Evolutionary conservation across 2,888 invertebrate species (phyloP), one percentile per base, ranked within the genome.

Genomic region (Yponomeuta sedellus): DNA sequence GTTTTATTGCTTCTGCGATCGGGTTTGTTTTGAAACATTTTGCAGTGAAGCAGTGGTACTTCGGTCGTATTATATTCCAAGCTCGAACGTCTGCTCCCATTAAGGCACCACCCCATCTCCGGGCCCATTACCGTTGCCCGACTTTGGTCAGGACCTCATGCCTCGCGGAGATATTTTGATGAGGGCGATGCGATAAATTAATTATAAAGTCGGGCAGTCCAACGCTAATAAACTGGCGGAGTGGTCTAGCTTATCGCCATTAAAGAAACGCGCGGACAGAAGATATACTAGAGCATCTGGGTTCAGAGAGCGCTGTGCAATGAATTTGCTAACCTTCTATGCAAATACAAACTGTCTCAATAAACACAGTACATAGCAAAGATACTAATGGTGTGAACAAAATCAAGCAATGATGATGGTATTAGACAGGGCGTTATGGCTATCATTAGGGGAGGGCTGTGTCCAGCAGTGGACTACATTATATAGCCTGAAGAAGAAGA

Each of bases 141-240:
- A 69, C 69, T 78, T 82, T 79, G 81, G 82, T 76, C 74, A 75
- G 79, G 76, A 79, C 83, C 76, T 83, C 82, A 82, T 81, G 80
- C 81, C 81, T 80, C 71, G 71, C 72, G 72, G 74, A 85, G 78
- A 85, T 84, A 86, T 85, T 86, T 85, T 85, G 85, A 87, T 86
- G 85, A 82, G 82, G 77, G 77, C 68, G 44, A 39, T 77, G 74
- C 76, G 82, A 86, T 86, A 85, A 85, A 86, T 86, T 87, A 86
- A 87, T 86, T 86, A 85, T 76, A 79, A 70, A 81, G 75, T 77
- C 75, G 73, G 73, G 73, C 71, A 72, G 69, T 66, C 71, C 74
- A 75, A 74, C 77, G 75, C 78, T 82, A 80, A 80, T 82, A 82
- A 83, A 81, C 78, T 72, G 70, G 39, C 34, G 19, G 25, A 22